A percentile compares a stretch with the other conserved stretches of the same genome.
phyloP scores from a whole-genome alignment of 2,113 vertebrate species.

The Plestiodon gilberti region DNA sequence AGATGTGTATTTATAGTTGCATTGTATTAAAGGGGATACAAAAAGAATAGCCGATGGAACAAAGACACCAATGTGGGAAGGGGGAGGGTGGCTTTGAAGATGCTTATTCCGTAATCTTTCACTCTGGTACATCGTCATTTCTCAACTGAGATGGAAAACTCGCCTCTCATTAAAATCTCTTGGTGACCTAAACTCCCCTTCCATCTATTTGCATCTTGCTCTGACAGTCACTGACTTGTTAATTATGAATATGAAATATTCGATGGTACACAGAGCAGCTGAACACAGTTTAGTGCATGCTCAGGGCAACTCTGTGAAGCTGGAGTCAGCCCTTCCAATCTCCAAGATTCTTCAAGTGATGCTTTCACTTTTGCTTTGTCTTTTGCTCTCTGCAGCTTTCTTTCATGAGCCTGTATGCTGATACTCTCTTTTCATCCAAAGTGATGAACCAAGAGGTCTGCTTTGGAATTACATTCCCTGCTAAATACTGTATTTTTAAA shows the following conservation, averaged over 20 bases:
- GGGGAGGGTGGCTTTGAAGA: constrained; percentile 36
- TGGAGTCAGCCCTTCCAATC: constrained; percentile 59
- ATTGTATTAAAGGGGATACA: constrained; percentile 35
- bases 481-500: no score
- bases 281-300: constrained; percentile 63
- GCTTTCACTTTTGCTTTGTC: constrained; percentile 62
- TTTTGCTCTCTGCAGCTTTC: constrained; percentile 59
- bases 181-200: constrained; percentile 67
- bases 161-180: constrained; percentile 68
- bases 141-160: constrained; percentile 48
- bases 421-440: constrained; percentile 69
- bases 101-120: constrained; percentile 53
- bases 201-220: constrained; percentile 70
- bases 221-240: constrained; percentile 68
- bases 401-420: constrained; percentile 51
- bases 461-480: constrained; percentile 52
- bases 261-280: constrained; percentile 68
- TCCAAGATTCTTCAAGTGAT: constrained; percentile 65
- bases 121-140: constrained; percentile 49
- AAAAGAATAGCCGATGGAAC: constrained; percentile 58
- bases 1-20: constrained; percentile 2
- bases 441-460: constrained; percentile 56
- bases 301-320: constrained; percentile 55
- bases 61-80: constrained; percentile 7
- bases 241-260: constrained; percentile 78